phyloP scores from a whole-genome alignment of 2,113 vertebrate genomes.

The Hippocampus guttulatus region DNA sequence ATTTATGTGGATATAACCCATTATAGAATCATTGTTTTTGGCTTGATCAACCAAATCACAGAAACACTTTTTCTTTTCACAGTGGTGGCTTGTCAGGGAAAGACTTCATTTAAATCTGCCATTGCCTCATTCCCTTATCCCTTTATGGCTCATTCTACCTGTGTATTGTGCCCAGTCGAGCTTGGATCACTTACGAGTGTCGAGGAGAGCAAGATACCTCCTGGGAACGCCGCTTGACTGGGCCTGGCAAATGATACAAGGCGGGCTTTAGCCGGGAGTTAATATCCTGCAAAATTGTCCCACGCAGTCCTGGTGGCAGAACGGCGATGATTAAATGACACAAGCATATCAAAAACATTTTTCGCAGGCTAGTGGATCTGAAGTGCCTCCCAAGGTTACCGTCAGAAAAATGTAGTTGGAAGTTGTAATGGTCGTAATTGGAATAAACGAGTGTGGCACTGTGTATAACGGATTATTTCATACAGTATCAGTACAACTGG shows the following conservation, averaged over 20 bases:
- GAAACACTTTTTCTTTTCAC: constrained; percentile 25
- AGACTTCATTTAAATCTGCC: constrained; percentile 37
- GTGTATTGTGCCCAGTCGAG: constrained; percentile 62
- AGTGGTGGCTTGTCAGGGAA: constrained; percentile 32
- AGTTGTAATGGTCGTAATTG: constrained; percentile 67
- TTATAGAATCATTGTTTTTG: constrained; percentile 29
- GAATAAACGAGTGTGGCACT: not conserved
- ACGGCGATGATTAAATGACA: constrained; percentile 80
- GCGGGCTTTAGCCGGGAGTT: constrained; percentile 79
- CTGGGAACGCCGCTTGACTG: constrained; percentile 75
- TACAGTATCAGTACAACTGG: not conserved
- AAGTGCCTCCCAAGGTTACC: constrained; percentile 75
- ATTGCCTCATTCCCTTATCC: constrained; percentile 63
- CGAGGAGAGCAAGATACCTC: constrained; percentile 68
- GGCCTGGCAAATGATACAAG: constrained; percentile 79
- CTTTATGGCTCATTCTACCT: constrained; percentile 58
- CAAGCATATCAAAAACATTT: constrained; percentile 78
- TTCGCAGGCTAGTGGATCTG: constrained; percentile 76
- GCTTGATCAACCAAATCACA: constrained; percentile 33
- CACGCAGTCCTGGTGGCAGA: constrained; percentile 69
- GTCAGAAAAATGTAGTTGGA: constrained; percentile 58
- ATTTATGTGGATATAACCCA: not conserved
- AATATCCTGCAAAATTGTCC: constrained; percentile 84
- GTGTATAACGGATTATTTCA: not conserved
- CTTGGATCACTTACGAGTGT: constrained; percentile 71